Conservation (phyloP, 2,888 invertebrate species). For the Argyresthia goedartella region DNA sequence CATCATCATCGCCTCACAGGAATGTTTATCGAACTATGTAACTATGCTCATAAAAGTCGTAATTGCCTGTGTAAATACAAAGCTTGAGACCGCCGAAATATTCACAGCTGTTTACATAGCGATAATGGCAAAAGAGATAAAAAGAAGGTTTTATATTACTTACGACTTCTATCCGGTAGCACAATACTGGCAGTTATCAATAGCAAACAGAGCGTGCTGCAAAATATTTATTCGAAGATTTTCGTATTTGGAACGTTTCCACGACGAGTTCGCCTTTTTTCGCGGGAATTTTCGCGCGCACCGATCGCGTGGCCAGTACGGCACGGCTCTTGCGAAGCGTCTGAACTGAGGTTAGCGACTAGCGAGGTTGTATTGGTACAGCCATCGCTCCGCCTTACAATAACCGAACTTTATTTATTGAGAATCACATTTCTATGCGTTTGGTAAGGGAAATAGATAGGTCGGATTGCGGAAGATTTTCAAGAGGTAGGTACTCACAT, state of each 20-base stretch:
- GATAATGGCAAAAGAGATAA: constrained; percentile 32
- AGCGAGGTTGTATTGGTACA: no score
- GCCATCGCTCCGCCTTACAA: no score
- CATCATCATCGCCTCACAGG: no score
- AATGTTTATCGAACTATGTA: no score
- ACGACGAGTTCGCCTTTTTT: constrained; percentile 6
- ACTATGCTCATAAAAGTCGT: no score
- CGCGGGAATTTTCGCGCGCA: constrained; percentile 4
- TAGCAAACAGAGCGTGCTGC: constrained; percentile 17
- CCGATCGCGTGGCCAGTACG: background rate
- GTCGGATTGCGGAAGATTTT: no score
- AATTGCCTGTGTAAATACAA: no score
- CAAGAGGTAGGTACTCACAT: no score
- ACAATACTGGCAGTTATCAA: constrained; percentile 25
- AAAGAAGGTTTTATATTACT: constrained; percentile 23
- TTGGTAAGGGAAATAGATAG: no score
- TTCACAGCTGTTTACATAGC: constrained; percentile 30
- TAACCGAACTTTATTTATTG: no score
- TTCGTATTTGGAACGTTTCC: constrained; percentile 3
- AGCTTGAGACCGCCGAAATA: constrained; percentile 17
- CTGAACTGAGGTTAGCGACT: no score
- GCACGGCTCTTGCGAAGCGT: constrained; percentile 3
- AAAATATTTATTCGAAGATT: constrained; percentile 11
- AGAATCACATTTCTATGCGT: no score
- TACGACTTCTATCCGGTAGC: constrained; percentile 25